A percentile compares a stretch with the other conserved stretches of the same genome.
Evolutionary conservation across 2,888 invertebrate genomes (phyloP).

Genomic region (Axea sp.): DNA sequence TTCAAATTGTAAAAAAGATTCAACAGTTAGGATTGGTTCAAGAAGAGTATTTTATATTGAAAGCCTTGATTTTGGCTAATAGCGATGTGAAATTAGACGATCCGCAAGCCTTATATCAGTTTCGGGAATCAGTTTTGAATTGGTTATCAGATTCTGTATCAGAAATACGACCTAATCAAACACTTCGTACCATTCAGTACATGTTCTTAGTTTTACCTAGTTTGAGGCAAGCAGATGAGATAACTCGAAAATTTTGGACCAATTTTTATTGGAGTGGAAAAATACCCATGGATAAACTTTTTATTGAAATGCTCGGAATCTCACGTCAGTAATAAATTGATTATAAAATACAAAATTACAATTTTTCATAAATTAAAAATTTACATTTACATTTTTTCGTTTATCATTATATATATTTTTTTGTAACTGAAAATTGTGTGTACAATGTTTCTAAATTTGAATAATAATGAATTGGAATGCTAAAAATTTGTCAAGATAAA

Average conservation of each 20-base stretch:
- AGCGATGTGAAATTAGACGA: slow-evolving; percentile 95
- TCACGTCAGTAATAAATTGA: slow-evolving; percentile 77
- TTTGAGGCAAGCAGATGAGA: slow-evolving; percentile 92
- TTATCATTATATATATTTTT: too few relatives aligned
- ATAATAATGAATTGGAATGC: too few relatives aligned
- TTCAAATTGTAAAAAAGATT: slow-evolving; percentile 87
- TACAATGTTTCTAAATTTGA: too few relatives aligned
- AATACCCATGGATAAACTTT: slow-evolving; percentile 96
- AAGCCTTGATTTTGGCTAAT: slow-evolving; percentile 95
- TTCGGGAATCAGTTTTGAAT: slow-evolving; percentile 92
- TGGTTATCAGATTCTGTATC: slow-evolving; percentile 93
- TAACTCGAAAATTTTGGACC: slow-evolving; percentile 94
- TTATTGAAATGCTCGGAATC: slow-evolving; percentile 96
- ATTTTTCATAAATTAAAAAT: too few relatives aligned
- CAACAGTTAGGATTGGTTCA: slow-evolving; percentile 90
- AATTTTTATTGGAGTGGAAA: slow-evolving; percentile 91
- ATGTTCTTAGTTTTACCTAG: slow-evolving; percentile 93
- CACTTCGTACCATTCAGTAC: slow-evolving; percentile 89
- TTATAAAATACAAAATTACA: too few relatives aligned
- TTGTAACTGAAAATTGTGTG: too few relatives aligned
- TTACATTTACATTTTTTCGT: too few relatives aligned
- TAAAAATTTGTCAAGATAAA: too few relatives aligned
- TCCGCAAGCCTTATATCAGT: slow-evolving; percentile 90
- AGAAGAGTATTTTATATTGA: slow-evolving; percentile 95
- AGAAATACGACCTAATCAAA: slow-evolving; percentile 87